Evolutionary conservation across 2,113 vertebrate genomes (phyloP).

Genomic region (Thamnaconus septentrionalis): DNA sequence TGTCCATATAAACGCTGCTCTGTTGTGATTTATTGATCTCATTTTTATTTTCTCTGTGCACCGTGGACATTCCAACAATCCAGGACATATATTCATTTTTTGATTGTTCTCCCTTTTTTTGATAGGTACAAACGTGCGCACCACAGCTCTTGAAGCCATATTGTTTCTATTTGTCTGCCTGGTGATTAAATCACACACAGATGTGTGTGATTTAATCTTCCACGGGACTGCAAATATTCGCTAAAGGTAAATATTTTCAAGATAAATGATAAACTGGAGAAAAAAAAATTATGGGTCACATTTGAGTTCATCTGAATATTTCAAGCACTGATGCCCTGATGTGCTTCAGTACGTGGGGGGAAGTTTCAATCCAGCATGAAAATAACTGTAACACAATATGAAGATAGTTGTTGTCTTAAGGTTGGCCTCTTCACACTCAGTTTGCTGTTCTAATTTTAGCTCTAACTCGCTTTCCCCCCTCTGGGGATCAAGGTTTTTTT

Average conservation of each 20-base stretch:
- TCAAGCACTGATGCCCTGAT: neutral
- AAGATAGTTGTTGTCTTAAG: slow-evolving; percentile 29
- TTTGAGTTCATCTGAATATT: slow-evolving; percentile 9
- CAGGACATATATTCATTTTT: slow-evolving; percentile 17
- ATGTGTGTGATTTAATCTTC: slow-evolving; percentile 31
- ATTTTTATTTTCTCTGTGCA: slow-evolving; percentile 25
- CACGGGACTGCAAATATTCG: slow-evolving; percentile 21
- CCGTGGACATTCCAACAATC: slow-evolving; percentile 16
- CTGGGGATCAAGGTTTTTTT: slow-evolving; percentile 38
- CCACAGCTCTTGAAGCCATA: neutral
- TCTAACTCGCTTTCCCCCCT: slow-evolving; percentile 23
- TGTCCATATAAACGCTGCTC: slow-evolving; percentile 40
- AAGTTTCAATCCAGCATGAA: slow-evolving; percentile 16
- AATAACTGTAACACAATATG: slow-evolving; percentile 30
- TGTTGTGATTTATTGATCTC: slow-evolving; percentile 32
- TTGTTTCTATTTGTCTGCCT: slow-evolving; percentile 8
- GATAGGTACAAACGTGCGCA: slow-evolving; percentile 18
- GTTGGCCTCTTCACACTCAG: slow-evolving; percentile 33
- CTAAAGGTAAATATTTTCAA: slow-evolving; percentile 10
- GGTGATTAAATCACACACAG: slow-evolving; percentile 14
- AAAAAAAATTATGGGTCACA: no score
- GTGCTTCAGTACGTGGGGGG: slow-evolving; percentile 4
- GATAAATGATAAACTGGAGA: slow-evolving; percentile 1
- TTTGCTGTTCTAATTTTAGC: slow-evolving; percentile 59
- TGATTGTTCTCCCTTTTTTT: slow-evolving; percentile 13